Conservation (phyloP, 2,888 invertebrate genomes). For the Geotrupes spiniger region DNA sequence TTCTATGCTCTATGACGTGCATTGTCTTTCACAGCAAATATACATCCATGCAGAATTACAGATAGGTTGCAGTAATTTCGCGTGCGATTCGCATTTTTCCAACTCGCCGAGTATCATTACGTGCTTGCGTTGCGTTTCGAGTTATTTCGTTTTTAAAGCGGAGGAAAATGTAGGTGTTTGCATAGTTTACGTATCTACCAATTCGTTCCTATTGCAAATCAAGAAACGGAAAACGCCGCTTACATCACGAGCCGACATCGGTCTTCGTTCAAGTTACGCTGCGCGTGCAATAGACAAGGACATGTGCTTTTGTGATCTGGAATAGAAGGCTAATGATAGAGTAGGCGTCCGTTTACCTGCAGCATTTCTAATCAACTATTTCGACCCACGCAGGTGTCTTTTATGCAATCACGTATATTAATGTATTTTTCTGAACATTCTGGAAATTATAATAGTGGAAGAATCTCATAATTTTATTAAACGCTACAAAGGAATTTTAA, state of each 20-base stretch:
- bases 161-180: slow-evolving; percentile 13
- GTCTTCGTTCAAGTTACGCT: background rate
- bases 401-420: slow-evolving; percentile 33
- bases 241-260: slow-evolving; percentile 17
- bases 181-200: slow-evolving; percentile 22
- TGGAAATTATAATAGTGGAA: too few relatives aligned
- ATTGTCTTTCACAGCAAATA: background rate
- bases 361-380: slow-evolving; percentile 35
- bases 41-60: too few relatives aligned
- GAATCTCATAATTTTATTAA: too few relatives aligned
- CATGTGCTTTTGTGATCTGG: slow-evolving; percentile 19
- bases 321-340: slow-evolving; percentile 31
- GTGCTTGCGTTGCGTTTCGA: too few relatives aligned
- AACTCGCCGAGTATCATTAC: too few relatives aligned
- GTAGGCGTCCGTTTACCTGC: slow-evolving; percentile 35
- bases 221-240: slow-evolving; percentile 14
- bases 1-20: background rate
- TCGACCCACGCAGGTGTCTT: slow-evolving; percentile 29
- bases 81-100: too few relatives aligned
- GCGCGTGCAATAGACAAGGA: slow-evolving; percentile 1
- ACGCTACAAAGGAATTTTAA: too few relatives aligned
- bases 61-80: too few relatives aligned
- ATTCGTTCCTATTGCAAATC: slow-evolving; percentile 20
- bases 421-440: slow-evolving; percentile 11
- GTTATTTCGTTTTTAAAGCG: too few relatives aligned